phyloP scores from a whole-genome alignment of 2,888 invertebrate species.

The Torymus tubicola region DNA sequence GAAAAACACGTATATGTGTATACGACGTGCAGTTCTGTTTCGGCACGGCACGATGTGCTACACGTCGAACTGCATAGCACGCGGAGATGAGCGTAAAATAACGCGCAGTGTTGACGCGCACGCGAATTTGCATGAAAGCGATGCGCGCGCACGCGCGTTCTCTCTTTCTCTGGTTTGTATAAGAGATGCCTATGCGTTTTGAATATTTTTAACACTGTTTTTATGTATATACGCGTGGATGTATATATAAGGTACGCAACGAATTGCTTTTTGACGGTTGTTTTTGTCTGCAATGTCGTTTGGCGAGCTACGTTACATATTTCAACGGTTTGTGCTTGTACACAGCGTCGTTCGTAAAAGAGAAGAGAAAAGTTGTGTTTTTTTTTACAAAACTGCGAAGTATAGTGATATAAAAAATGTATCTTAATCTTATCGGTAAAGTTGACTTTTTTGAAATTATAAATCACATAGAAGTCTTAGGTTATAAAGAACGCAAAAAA shows the following conservation, averaged over 20 bases:
- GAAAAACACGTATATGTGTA: not conserved
- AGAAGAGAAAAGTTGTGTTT: not conserved
- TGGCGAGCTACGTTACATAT: not conserved
- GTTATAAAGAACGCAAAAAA: slow-evolving; percentile 20
- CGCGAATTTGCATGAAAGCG: slow-evolving; percentile 26
- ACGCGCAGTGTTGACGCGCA: not conserved
- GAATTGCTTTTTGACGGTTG: slow-evolving; percentile 4
- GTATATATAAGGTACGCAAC: not conserved
- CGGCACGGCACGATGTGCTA: too few relatives aligned
- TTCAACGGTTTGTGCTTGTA: slow-evolving; percentile 2
- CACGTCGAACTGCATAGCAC: not conserved
- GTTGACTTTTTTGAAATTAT: slow-evolving; percentile 32
- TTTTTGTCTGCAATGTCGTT: not conserved
- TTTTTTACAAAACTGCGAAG: slow-evolving; percentile 32
- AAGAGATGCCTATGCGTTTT: not conserved
- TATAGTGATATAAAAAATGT: not conserved
- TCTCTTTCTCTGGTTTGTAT: not conserved
- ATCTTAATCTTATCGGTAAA: slow-evolving; percentile 33
- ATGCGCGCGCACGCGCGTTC: not conserved
- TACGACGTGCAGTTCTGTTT: not conserved
- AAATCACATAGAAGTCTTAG: slow-evolving; percentile 44
- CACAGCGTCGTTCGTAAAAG: slow-evolving; percentile 8
- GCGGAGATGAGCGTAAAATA: slow-evolving; percentile 2
- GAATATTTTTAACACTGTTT: slow-evolving; percentile 7
- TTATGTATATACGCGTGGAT: too few relatives aligned